These are phyloP conservation scores for Sylvietta virens DNA, from an alignment of 2,113 vertebrate species.

Conservation along the genomic window DNA sequence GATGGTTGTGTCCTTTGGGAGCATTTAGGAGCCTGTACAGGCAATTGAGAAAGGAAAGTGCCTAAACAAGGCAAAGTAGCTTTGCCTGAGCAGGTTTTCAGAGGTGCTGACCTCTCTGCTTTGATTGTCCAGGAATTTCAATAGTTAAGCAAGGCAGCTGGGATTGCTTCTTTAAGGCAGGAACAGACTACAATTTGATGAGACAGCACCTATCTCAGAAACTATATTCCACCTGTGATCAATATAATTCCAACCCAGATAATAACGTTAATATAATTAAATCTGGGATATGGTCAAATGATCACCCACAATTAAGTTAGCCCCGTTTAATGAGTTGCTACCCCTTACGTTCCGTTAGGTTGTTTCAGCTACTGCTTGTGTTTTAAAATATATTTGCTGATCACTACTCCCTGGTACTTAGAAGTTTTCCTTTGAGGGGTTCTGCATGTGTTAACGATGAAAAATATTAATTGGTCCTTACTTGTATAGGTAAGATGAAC, in stretches of 20 bases:
- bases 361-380: neutral
- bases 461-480: neutral
- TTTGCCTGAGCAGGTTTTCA: neutral
- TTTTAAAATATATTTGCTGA: neutral
- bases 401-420: neutral
- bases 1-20: conserved; percentile 6
- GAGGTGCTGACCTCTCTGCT: neutral
- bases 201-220: conserved; percentile 1
- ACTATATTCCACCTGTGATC: conserved; percentile 6
- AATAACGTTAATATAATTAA: conserved; percentile 41
- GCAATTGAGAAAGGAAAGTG: conserved; percentile 3
- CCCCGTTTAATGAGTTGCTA: neutral
- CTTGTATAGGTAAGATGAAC: neutral
- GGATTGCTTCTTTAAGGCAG: neutral
- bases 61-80: neutral
- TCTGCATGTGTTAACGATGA: neutral
- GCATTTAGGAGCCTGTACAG: neutral
- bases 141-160: neutral
- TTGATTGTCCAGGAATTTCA: neutral
- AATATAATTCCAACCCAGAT: conserved; percentile 27
- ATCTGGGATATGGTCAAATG: conserved; percentile 23
- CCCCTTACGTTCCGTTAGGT: neutral
- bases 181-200: conserved; percentile 17
- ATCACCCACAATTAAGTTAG: conserved; percentile 33
- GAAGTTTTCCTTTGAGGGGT: neutral